Percentiles rank a stretch among this genome's conserved stretches.
phyloP scores from a whole-genome alignment of 2,113 vertebrate genomes.

The Caranx melampygus region DNA sequence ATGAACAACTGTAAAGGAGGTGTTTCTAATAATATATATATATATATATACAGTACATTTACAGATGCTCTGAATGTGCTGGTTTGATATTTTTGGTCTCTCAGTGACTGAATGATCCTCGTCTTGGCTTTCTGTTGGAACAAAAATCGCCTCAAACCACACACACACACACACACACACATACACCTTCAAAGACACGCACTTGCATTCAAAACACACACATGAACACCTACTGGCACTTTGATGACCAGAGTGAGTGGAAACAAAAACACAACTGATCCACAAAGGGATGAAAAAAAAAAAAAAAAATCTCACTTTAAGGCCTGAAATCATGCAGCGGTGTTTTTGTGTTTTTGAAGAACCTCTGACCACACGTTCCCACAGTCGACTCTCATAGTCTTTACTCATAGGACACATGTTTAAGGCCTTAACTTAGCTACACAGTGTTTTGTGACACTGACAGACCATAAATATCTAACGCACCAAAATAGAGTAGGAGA shows the following conservation, averaged over 20 bases:
- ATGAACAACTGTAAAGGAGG: background rate
- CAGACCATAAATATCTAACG: too few relatives aligned
- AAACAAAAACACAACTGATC: background rate
- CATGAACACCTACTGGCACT: background rate
- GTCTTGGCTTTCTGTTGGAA: background rate
- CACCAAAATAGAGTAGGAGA: too few relatives aligned
- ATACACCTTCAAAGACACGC: background rate
- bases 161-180: background rate
- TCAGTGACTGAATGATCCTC: background rate
- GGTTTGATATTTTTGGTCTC: background rate
- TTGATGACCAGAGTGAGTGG: slow-evolving; percentile 1
- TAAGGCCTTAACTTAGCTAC: too few relatives aligned
- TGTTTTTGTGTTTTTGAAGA: background rate
- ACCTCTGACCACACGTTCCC: too few relatives aligned
- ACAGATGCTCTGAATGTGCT: background rate
- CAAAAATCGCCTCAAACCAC: slow-evolving; percentile 8
- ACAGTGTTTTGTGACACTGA: background rate
- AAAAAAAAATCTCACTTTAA: background rate
- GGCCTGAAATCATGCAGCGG: background rate
- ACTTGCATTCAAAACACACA: too few relatives aligned
- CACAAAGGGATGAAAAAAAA: background rate
- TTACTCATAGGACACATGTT: too few relatives aligned
- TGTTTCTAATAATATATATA: slow-evolving; percentile 14
- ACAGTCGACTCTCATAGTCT: too few relatives aligned
- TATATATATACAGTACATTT: background rate